A percentile compares a stretch with the other conserved stretches of the same genome.
phyloP scores from a whole-genome alignment of 1,140 invertebrate genomes.

The Sarcophaga peregrina region DNA sequence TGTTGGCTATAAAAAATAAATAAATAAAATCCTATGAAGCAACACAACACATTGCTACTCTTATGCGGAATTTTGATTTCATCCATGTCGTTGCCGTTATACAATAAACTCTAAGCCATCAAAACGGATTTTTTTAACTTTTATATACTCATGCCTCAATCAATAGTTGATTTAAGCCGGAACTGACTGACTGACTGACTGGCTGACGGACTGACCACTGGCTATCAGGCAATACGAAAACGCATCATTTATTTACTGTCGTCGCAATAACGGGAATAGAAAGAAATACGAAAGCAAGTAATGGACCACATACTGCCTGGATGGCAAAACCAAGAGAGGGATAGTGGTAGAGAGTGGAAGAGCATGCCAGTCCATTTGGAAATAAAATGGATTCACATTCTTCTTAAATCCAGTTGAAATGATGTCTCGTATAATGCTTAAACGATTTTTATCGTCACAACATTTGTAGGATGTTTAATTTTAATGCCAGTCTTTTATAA shows the following conservation, averaged over 20 bases:
- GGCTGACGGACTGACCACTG: neutral
- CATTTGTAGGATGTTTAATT: conserved; percentile 7
- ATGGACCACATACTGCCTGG: no score
- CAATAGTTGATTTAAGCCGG: conserved; percentile 8
- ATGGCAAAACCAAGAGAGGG: no score
- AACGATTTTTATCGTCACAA: conserved; percentile 11
- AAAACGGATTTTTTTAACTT: neutral
- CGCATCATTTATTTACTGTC: conserved; percentile 16
- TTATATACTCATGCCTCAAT: neutral
- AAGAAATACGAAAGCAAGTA: no score
- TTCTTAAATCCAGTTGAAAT: no score
- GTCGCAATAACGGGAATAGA: neutral
- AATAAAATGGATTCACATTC: no score
- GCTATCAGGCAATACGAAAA: neutral
- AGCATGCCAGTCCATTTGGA: no score
- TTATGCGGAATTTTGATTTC: no score
- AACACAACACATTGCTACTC: no score
- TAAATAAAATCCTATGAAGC: no score
- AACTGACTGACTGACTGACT: neutral
- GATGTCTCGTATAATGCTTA: neutral
- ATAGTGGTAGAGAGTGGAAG: no score
- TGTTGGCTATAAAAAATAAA: no score
- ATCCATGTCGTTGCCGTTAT: no score
- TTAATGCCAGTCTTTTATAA: neutral
- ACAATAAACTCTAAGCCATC: neutral